A percentile compares a stretch with the other conserved stretches of the same genome.
Evolutionary conservation across 2,797 vertebrate genomes (phyloP).

Genomic region (Danio kyathit): DNA sequence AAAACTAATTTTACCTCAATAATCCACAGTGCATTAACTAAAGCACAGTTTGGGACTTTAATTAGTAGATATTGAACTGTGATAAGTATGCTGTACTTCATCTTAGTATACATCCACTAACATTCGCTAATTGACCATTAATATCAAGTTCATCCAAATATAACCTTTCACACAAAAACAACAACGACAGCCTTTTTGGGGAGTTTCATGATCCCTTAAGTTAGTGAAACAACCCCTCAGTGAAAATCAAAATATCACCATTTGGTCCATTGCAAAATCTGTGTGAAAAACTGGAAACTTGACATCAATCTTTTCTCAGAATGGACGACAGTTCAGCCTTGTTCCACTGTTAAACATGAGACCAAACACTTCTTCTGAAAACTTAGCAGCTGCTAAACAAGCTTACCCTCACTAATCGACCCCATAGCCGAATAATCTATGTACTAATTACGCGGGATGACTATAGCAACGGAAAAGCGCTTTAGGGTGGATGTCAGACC

Average conservation of each 20-base stretch:
- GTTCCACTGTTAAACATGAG: background rate
- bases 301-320: background rate
- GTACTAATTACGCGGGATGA: constrained; percentile 28
- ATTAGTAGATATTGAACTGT: too few relatives aligned
- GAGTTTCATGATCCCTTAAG: background rate
- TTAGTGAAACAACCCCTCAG: background rate
- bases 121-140: too few relatives aligned
- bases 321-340: background rate
- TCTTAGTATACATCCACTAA: too few relatives aligned
- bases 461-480: constrained; percentile 12
- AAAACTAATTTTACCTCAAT: too few relatives aligned
- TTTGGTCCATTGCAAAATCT: background rate
- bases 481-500: constrained; percentile 17
- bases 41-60: too few relatives aligned
- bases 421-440: constrained; percentile 56
- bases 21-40: too few relatives aligned
- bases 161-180: too few relatives aligned
- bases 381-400: constrained; percentile 55
- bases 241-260: background rate
- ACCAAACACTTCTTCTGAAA: constrained; percentile 8
- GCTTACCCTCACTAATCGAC: constrained; percentile 63
- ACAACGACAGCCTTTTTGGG: background rate
- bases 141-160: too few relatives aligned
- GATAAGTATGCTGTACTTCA: too few relatives aligned
- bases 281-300: constrained; percentile 10